Conservation (phyloP, 30 jellyfish, hydroid and myxozoan species). For the Sanderia malayensis region DNA sequence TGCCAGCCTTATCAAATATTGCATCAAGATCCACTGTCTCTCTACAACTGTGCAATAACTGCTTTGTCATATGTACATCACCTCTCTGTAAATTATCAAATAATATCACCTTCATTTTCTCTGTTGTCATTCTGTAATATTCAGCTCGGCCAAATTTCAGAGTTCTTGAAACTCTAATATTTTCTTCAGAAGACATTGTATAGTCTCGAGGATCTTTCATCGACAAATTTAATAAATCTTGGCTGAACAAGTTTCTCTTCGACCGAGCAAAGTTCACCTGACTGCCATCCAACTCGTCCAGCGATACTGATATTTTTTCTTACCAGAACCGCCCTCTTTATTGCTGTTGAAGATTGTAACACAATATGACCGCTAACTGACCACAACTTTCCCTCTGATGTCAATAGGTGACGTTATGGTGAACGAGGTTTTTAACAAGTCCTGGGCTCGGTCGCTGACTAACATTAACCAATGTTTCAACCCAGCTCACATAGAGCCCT, state of each 20-base stretch:
- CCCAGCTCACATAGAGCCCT: no score
- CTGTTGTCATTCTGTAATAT: conserved; percentile 30
- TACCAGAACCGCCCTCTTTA: background rate
- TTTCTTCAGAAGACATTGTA: background rate
- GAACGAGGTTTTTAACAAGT: background rate
- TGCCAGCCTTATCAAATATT: conserved; percentile 34
- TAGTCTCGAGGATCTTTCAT: no score
- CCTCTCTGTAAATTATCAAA: conserved; percentile 32
- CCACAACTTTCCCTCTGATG: background rate
- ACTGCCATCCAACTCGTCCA: no score
- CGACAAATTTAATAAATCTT: no score
- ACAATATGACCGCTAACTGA: background rate
- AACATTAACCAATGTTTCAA: no score
- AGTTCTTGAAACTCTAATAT: no score
- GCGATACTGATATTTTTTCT: background rate
- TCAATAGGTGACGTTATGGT: background rate
- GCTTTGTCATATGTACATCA: conserved; percentile 38
- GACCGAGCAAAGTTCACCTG: no score
- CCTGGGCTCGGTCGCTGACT: no score
- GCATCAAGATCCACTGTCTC: conserved; percentile 34
- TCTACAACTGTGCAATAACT: conserved; percentile 22
- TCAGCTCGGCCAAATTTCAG: conserved; percentile 39
- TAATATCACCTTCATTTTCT: conserved; percentile 18
- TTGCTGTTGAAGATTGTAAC: background rate
- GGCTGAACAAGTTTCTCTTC: no score